These are phyloP conservation scores for Anthrax anthrax DNA, from an alignment of 2,888 invertebrate species.

Conservation along the genomic window DNA sequence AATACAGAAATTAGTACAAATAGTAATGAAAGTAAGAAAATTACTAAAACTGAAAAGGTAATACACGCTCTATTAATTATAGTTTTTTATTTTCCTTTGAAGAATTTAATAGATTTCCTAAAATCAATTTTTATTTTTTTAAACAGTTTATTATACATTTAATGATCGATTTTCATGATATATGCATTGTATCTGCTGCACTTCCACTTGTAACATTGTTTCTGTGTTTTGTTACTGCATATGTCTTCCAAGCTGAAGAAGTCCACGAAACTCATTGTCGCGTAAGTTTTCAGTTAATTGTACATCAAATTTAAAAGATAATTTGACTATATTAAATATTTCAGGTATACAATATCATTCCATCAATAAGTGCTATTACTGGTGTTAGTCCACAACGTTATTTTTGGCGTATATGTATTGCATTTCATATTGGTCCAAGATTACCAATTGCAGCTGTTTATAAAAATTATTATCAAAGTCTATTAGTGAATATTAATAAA, in stretches of 20 bases:
- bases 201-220: constrained; percentile 74
- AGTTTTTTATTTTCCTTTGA: neutral
- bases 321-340: constrained; percentile 13
- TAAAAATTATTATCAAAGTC: constrained; percentile 62
- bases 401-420: constrained; percentile 83
- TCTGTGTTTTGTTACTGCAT: constrained; percentile 77
- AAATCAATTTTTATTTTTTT: neutral
- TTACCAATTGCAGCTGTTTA: constrained; percentile 78
- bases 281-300: too few relatives aligned
- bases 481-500: constrained; percentile 30
- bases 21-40: neutral
- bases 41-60: constrained; percentile 1
- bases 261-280: constrained; percentile 91
- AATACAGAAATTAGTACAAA: neutral
- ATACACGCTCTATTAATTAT: neutral
- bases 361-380: constrained; percentile 91
- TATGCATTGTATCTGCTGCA: constrained; percentile 70
- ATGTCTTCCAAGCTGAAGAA: constrained; percentile 82
- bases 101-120: neutral
- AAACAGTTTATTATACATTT: constrained; percentile 49
- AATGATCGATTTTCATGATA: constrained; percentile 58
- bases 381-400: constrained; percentile 86
- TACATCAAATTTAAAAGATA: too few relatives aligned
- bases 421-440: constrained; percentile 81
- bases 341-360: constrained; percentile 86